A percentile compares a stretch with the other conserved stretches of the same genome.
phyloP scores from a whole-genome alignment of 1,140 invertebrate genomes.

The Brachionus paranguensis region DNA sequence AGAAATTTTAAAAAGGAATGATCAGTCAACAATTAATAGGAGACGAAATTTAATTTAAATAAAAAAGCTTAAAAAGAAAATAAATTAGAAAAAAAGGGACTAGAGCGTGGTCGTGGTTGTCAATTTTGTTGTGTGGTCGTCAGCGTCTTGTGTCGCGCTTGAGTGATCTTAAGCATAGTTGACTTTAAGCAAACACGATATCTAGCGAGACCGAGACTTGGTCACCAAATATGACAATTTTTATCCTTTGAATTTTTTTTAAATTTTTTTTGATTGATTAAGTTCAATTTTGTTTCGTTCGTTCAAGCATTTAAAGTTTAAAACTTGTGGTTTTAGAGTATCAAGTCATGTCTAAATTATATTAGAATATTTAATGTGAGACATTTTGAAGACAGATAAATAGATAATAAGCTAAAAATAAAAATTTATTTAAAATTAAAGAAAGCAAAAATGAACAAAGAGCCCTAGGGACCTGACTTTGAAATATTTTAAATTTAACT shows the following conservation, averaged over 20 bases:
- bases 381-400: not conserved
- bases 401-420: not conserved
- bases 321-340: not conserved
- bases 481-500: not conserved
- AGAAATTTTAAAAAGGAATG: not conserved
- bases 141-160: not conserved
- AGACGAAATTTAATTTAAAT: not conserved
- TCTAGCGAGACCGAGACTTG: not conserved
- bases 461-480: not conserved
- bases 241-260: not conserved
- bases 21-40: not conserved
- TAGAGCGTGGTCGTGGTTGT: not conserved
- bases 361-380: not conserved
- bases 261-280: conserved; percentile 22
- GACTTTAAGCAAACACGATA: conserved; percentile 9
- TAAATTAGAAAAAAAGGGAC: conserved; percentile 12
- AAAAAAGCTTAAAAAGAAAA: not conserved
- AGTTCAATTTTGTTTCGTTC: not conserved
- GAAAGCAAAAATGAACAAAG: conserved; percentile 1
- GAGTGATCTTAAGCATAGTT: not conserved
- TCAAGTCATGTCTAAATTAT: not conserved
- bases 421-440: not conserved
- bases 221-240: not conserved
- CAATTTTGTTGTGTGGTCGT: not conserved
- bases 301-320: not conserved